Evolutionary conservation across 2,113 vertebrate species (phyloP), one percentile per base, ranked within the genome.

Genomic region (Setophaga kirtlandii): DNA sequence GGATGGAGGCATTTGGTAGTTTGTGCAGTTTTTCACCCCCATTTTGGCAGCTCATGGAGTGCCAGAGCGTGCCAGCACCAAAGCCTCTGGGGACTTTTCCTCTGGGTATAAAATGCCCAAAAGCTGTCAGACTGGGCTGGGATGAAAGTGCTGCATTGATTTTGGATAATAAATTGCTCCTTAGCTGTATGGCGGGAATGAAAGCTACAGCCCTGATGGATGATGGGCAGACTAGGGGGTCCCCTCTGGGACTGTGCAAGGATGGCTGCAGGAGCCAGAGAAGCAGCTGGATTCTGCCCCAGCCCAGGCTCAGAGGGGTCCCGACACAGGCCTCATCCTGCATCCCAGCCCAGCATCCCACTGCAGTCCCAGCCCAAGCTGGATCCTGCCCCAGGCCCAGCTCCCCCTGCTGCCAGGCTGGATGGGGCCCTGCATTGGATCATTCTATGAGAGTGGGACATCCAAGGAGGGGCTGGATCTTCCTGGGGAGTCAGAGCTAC

Each of bases 51-150:
- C 25, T 67, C 11, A 9, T 17, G 9, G 41, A 37, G 46, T 3
- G 0, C 5, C 60, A 21, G 50, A 12, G 1, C 0, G 0, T 44
- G 80, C 37, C 77, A 50, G 52, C 41, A 7, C 17, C 70, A 23
- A 62, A 62, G 18, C 13, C 50, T 62, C 47, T 1, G 0, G 35
- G 24, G 47, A 50, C 6, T 78, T 58, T 49, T 42, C 31, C 42
- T 50, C 30, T 33, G 13, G 55, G 6, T 53, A 42, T 74, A 19
- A 74, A 63, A 68, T 1, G 5, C 14, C 7, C 3, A 21, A 52
- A 55, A 71, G 18, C 58, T 41, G 15, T 56, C 64, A 31, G 33
- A 35, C 5, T 27, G 47, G 42, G 18, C 53, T 27, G 37, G 33
- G 28, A 56, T 87, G n/a, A 46, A 62, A 78, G 65, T 19, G 2